phyloP scores from a whole-genome alignment of 2,797 vertebrate genomes.

The Artibeus jamaicensis region DNA sequence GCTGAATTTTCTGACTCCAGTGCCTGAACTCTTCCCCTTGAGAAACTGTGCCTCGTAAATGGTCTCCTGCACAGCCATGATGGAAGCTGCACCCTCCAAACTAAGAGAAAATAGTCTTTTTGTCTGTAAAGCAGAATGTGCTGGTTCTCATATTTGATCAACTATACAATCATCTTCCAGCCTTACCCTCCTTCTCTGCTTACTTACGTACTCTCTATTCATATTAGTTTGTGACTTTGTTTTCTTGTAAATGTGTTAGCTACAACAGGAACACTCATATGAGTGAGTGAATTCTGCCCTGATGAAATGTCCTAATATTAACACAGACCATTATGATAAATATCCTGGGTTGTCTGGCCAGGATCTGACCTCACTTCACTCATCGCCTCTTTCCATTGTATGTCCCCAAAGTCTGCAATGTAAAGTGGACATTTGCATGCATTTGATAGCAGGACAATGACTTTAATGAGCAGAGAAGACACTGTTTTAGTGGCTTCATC shows the following conservation, averaged over 20 bases:
- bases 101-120: neutral
- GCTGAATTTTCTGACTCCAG: neutral
- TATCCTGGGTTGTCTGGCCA: neutral
- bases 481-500: neutral
- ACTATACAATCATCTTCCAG: neutral
- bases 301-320: neutral
- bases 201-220: neutral
- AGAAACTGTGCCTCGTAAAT: fast-evolving
- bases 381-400: neutral
- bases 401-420: neutral
- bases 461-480: too few relatives aligned
- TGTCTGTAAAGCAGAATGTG: neutral
- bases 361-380: fast-evolving
- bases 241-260: neutral
- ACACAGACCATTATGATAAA: neutral
- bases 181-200: neutral
- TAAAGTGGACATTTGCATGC: neutral
- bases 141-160: neutral
- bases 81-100: neutral
- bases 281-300: neutral
- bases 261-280: neutral
- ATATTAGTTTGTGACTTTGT: neutral
- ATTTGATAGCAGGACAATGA: neutral
- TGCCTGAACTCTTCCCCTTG: neutral
- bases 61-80: neutral